Base-by-base conservation (phyloP, 2,797 vertebrate species). In the Anableps anableps region DNA sequence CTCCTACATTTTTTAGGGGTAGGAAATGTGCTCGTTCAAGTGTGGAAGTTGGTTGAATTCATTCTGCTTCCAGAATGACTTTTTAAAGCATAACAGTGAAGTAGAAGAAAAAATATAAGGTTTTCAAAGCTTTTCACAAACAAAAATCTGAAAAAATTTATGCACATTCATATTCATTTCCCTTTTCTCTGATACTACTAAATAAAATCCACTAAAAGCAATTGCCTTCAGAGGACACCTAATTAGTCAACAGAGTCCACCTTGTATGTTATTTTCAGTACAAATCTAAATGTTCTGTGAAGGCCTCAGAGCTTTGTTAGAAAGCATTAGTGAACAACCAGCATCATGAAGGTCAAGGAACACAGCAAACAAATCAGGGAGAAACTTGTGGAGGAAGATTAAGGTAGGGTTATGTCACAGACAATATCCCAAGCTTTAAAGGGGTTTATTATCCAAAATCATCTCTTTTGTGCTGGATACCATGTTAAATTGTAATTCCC, bases 1-100 rank as follows among this genome's bases (percentile, higher is more conserved):
- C 72, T 80, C 81, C 81, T 82, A 88, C 83, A 79, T 90, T 86
- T 87, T 79, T 26, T 17, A 77, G 60, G 23, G 9, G 19, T 5
- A 2, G 77, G 53, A 77, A 80, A 31, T 78, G 60, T 79, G 74
- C 78, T 85, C 29, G 70, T 80, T 41, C 23, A 47, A 75, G 79
- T 80, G 68, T 91, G 23, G 62, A 48, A 26, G 21, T 58, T 71
- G 80, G 75, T 84, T 62, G 83, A 70, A 83, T 70, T 78, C 58
- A 68, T 84, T 16, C 81, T 74, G 79, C 62, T 76, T 34, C 36
- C 9, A 70, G 80, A 81, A 84, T 82, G 76, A 76, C 66, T 74
- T 23, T 82, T 38, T 17, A 51, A 77, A 83, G 75, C 41, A 31
- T 13, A 60, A 16, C 14, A 60, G 58, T 29, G 6, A 60, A 29